Evolutionary conservation across 2,113 vertebrate species (phyloP), one percentile per base, ranked within the genome.

Genomic region (Catharus minimus): DNA sequence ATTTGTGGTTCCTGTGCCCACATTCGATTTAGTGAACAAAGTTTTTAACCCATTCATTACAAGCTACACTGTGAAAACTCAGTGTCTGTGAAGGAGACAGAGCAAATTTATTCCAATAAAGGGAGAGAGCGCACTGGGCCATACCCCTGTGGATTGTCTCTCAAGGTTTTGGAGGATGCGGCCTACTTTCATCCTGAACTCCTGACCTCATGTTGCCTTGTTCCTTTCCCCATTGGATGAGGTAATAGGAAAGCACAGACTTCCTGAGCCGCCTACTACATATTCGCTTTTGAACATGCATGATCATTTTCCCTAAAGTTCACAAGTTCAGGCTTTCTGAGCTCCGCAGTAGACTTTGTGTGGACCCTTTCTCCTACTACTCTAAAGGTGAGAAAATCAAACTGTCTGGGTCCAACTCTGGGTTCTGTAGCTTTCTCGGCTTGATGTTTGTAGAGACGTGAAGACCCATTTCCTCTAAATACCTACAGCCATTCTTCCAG

Each of bases 201-300:
- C 41, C 10, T 23, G 23, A 15, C 6, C 1, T 0, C 19, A 4
- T 5, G 8, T 28, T 56, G 33, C 50, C 4, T 5, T 23, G 5
- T 47, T 73, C 41, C 33, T 65, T 39, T 41, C 50, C 15, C 15
- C 13, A 20, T 15, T 73, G 41, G 68, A 41, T 41, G 41, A 73
- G 23, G 19, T 33, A 19, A 7, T 33, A 47, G 26, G 13, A 61
- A 32, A 36, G 28, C 41, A 33, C 5, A 23, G 15, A 24, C 23
- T 47, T 73, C 33, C 81, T 19, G 5, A 39, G 33, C 19, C 2
- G 0, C 33, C 41, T 24, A 24, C 11, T 39, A 10, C 6, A 10
- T 19, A 33, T 13, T 73, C 8, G 6, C 15, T 38, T 15, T 39
- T 39, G 49, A 55, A 10, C 11, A 10, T 8, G 18, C 3, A 7